Evolutionary conservation across 2,888 invertebrate genomes (phyloP).

Genomic region (Drosophila subsilvestris): DNA sequence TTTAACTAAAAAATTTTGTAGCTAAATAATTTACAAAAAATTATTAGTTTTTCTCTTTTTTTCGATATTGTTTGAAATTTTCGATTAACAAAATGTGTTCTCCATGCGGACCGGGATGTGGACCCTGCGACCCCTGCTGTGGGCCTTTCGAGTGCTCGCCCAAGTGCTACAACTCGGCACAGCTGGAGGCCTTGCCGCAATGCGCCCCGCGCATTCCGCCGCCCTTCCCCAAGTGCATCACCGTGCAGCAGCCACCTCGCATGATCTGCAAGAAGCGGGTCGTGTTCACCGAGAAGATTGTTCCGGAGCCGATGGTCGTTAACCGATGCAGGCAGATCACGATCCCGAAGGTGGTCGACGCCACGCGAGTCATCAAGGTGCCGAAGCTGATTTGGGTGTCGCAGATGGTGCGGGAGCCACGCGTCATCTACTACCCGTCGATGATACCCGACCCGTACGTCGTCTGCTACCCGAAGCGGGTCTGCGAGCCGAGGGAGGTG

Average conservation of each 20-base stretch:
- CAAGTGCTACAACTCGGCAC: slow-evolving; percentile 80
- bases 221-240: slow-evolving; percentile 80
- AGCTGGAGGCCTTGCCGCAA: slow-evolving; percentile 81
- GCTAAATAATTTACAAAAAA: slow-evolving; percentile 39
- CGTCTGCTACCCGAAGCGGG: slow-evolving; percentile 79
- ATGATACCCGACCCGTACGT: slow-evolving; percentile 82
- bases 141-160: slow-evolving; percentile 81
- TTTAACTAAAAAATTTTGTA: slow-evolving; percentile 52
- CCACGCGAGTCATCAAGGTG: slow-evolving; percentile 80
- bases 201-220: slow-evolving; percentile 80
- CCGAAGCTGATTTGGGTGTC: slow-evolving; percentile 81
- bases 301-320: slow-evolving; percentile 80
- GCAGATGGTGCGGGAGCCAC: slow-evolving; percentile 82
- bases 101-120: slow-evolving; percentile 65
- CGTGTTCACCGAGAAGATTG: slow-evolving; percentile 80
- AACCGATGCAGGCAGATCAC: slow-evolving; percentile 81
- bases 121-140: slow-evolving; percentile 80
- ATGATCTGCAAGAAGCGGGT: slow-evolving; percentile 82
- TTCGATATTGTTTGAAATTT: not conserved
- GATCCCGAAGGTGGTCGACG: slow-evolving; percentile 81
- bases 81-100: slow-evolving; percentile 59
- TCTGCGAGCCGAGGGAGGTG: slow-evolving; percentile 81
- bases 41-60: not conserved
- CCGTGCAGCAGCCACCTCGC: slow-evolving; percentile 82
- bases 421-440: slow-evolving; percentile 81